Base-by-base conservation (phyloP, 2,888 invertebrate genomes). In the Cheilosia pagana region DNA sequence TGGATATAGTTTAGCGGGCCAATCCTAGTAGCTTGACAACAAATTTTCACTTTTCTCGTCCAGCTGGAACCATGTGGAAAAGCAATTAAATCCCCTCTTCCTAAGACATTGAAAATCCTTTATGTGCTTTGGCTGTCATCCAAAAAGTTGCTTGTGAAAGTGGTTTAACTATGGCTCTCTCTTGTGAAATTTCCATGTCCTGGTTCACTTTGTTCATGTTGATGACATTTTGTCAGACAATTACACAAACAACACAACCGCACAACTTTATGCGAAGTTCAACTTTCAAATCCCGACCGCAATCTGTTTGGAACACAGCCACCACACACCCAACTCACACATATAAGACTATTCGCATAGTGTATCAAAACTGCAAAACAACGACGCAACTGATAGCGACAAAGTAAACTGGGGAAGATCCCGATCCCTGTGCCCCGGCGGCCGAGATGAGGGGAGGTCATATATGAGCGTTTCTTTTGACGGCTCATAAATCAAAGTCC, bases 401-500 rank as follows among this genome's bases (percentile, higher is more conserved):
- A 82, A 72, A 72, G 82, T 72, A 35, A 78, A 21, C 55, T 39
- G 19, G 3, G 16, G 60, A 6, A 21, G 48, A 71, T 43, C 65
- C 39, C 53, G 48, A 19, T 19, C 21, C 48, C 48, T 21, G 8
- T 21, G 10, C 35, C 12, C n/a, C 23, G 23, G 77, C 23, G 23
- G 77, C 68, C 43, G 57, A 19, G 50, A 35, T 41, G 63, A 52
- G 70, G 39, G 50, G 65, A 65, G 71, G 53, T 79, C 79, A 79
- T 81, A 79, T 81, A 63, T 75, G 62, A 48, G 57, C 57, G 52
- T 74, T 81, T 62, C 59, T 55, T 83, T 68, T 83, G 83, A 83
- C 68, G 79, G 48, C 57, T 79, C 83, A 79, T 83, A 83, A 83
- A 83, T 83, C 83, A 83, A 83, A 79, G 79, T n/a, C 35, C 10